phyloP scores from a whole-genome alignment of 2,888 invertebrate genomes.

The Drosophila eohydei region DNA sequence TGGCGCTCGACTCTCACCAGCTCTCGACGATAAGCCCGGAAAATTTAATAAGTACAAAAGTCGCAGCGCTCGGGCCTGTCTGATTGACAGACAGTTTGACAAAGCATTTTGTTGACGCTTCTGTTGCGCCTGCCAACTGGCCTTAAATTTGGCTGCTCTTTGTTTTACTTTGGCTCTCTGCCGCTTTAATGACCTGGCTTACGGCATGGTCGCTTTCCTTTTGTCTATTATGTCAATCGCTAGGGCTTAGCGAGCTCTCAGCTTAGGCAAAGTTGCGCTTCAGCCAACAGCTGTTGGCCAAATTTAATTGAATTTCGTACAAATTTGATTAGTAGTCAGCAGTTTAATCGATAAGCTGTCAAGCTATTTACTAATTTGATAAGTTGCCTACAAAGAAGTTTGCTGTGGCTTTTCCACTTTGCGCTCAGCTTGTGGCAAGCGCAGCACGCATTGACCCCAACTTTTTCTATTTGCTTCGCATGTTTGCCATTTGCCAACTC shows the following conservation, averaged over 20 bases:
- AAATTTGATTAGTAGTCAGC: constrained; percentile 68
- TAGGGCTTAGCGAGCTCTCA: constrained; percentile 9
- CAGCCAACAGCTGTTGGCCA: constrained; percentile 48
- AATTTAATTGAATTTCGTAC: constrained; percentile 69
- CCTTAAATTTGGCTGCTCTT: constrained; percentile 33
- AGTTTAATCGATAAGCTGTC: constrained; percentile 69
- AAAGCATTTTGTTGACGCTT: constrained; percentile 52
- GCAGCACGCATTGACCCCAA: constrained; percentile 21
- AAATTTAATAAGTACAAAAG: constrained; percentile 72
- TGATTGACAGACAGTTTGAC: constrained; percentile 66
- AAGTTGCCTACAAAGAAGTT: constrained; percentile 52
- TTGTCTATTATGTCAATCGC: constrained; percentile 28
- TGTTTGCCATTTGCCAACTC: constrained; percentile 51
- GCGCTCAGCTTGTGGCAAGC: not conserved
- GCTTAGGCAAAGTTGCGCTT: constrained; percentile 35
- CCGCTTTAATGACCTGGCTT: constrained; percentile 32
- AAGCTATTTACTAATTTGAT: constrained; percentile 65
- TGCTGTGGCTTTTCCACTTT: constrained; percentile 19
- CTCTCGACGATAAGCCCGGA: constrained; percentile 63
- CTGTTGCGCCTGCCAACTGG: constrained; percentile 29
- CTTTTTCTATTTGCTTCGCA: constrained; percentile 37
- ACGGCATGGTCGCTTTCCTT: constrained; percentile 5
- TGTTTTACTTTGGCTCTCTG: constrained; percentile 26
- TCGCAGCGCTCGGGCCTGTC: constrained; percentile 26
- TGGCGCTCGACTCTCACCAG: constrained; percentile 49